Base-by-base conservation (phyloP, 2,797 vertebrate genomes). In the Manis crassicaudata region DNA sequence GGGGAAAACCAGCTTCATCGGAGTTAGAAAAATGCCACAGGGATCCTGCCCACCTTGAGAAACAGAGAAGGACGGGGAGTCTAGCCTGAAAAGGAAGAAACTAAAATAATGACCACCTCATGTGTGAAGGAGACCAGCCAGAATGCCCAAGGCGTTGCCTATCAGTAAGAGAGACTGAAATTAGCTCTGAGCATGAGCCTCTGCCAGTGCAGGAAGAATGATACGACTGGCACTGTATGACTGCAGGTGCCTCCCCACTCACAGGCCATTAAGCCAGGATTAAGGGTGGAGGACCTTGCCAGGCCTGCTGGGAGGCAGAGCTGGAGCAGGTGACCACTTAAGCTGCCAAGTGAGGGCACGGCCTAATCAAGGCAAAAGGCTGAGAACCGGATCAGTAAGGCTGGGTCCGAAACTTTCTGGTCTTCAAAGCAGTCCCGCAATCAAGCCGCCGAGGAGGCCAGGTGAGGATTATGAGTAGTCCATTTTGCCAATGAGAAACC, bases 181-280 rank as follows among this genome's bases (percentile, higher is more conserved):
- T 93, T 72, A 90, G 95, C 90, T 80, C 63, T 18, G 37, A 88
- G 56, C 27, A 82, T 75, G 90, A 95, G 90, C 88, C 79, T 95
- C 94, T 50, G 52, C 58, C 37, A 70, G 67, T 3, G 18, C 37
- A 46, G 70, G 67, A 72, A 35, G 35, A 58, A 25, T 13, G 80
- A 32, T 20, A 12, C 60, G 23, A 43, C 73, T 23, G 67, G 87
- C 75, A 17, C 40, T 29, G n/a, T 27, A 83, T 32, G 68, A 70
- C 68, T 70, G 81, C 10, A 37, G 46, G 54, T 16, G 46, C 60
- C 92, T 90, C n/a, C 65, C 29, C 65, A 27, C 79, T 43, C 56
- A 85, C 88, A 68, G 77, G 85, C 84, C 80, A 68, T 92, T 93
- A 95, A 95, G 6, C 50, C n/a, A 32, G 73, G 88, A 97, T 91